Evolutionary conservation across 2,888 invertebrate species (phyloP), one percentile per base, ranked within the genome.

Genomic region (Craniophora ligustri): DNA sequence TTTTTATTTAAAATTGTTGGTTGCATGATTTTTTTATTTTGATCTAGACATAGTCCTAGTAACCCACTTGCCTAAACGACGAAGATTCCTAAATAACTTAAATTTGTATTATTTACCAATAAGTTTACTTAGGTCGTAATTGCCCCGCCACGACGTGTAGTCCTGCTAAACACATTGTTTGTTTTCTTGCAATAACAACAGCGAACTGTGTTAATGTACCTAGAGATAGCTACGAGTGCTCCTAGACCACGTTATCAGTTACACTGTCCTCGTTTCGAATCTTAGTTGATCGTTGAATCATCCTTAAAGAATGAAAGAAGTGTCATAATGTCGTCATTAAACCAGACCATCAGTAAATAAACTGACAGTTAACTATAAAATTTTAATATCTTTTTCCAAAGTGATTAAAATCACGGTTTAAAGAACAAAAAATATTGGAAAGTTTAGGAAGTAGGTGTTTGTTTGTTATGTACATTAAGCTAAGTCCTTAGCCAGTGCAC

Each of bases 241-340:
- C 81, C 81, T 84, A 85, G 83, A 84, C 81, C 79, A 67, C 77
- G 84, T 91, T 91, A 91, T 91, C 91, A 84, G 82, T 85, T 87
- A 88, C 87, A 80, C 81, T 81, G 90, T 79, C 87, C 91, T 78
- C 85, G 68, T 84, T 89, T 83, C 68, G 67, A 75, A 70, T 70
- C 55, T 50, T 54, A 70, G 60, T 62, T 70, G 54, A 75, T 72
- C 75, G 69, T 74, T 81, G 76, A 82, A 75, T 78, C 79, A 69
- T 69, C 54, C 60, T 48, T 39, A 41, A 26, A 59, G 55, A 70
- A 55, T 57, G 56, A 51, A 49, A 59, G 35, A 38, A 40, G 38
- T 55, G 47, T 35, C 69, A 53, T 50, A 30, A 34, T 41, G 36
- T 49, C 32, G 31, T 16, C 42, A 14, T 60, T 67, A 28, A 40